These are phyloP conservation scores for Nannospalax galili DNA, from an alignment of 2,113 vertebrate genomes.

Conservation along the genomic window DNA sequence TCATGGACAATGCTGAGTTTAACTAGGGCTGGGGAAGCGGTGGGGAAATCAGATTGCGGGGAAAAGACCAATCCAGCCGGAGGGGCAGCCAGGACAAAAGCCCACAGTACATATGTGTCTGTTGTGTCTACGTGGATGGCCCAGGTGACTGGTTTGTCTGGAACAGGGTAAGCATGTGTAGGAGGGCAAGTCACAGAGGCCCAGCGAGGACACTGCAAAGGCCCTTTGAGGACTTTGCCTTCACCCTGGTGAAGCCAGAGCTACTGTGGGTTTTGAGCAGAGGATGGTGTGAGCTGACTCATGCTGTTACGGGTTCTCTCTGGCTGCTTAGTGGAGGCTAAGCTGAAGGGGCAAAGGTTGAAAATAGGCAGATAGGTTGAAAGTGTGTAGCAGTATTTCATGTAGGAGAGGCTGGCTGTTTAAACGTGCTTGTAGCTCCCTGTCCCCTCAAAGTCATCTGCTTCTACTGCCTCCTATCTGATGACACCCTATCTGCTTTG, in stretches of 20 bases:
- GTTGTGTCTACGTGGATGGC: rapidly evolving
- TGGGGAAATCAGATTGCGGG: not conserved
- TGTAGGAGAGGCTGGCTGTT: no score
- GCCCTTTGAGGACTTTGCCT: not conserved
- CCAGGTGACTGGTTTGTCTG: not conserved
- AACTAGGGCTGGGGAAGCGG: not conserved
- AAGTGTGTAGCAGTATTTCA: not conserved
- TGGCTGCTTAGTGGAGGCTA: not conserved
- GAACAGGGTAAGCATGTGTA: not conserved
- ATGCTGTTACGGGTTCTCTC: not conserved
- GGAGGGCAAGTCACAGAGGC: not conserved
- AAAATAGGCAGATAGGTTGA: not conserved
- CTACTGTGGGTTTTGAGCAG: not conserved
- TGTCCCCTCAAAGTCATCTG: not conserved
- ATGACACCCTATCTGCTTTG: not conserved
- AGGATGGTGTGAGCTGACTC: not conserved
- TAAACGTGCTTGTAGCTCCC: rapidly evolving
- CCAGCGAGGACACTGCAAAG: not conserved
- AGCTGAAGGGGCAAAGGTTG: no score
- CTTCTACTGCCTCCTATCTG: not conserved
- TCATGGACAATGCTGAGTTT: rapidly evolving
- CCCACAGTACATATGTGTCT: no score
- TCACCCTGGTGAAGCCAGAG: not conserved
- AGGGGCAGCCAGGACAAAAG: not conserved
- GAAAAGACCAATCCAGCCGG: not conserved